A percentile compares a stretch with the other conserved stretches of the same genome.
Evolutionary conservation across 37 sponge, comb jelly and placozoan genomes (phyloP).

Genomic region (Geodia barretti): DNA sequence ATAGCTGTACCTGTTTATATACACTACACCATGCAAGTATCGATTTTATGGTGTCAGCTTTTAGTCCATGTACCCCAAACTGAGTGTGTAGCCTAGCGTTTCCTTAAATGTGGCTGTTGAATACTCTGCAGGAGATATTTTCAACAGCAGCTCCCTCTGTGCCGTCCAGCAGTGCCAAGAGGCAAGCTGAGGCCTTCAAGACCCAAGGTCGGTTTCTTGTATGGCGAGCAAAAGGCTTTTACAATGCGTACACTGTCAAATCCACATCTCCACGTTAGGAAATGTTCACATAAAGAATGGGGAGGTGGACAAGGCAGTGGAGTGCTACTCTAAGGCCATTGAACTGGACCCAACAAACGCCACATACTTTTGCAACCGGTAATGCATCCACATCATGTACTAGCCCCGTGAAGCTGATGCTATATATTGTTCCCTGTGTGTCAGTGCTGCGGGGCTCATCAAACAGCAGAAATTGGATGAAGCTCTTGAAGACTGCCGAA

Average conservation of each 20-base stretch:
- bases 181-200: conserved; percentile 37
- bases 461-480: conserved; percentile 37
- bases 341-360: conserved; percentile 45
- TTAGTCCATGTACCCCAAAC: no score
- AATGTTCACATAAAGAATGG: conserved; percentile 56
- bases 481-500: conserved; percentile 61
- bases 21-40: no score
- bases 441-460: conserved; percentile 65
- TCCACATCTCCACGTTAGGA: no score
- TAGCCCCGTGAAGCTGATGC: not conserved
- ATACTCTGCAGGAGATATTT: not conserved
- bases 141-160: not conserved
- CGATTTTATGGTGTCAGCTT: not conserved
- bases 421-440: no score
- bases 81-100: not conserved
- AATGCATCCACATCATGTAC: not conserved
- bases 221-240: no score
- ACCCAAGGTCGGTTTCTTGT: conserved; percentile 46
- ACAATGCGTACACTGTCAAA: no score
- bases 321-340: conserved; percentile 57
- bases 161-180: not conserved
- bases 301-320: conserved; percentile 38
- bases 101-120: not conserved
- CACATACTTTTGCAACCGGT: conserved; percentile 75
- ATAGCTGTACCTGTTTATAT: no score